Percentiles rank a stretch among this genome's conserved stretches.
These are phyloP conservation scores for Podocnemis expansa DNA, from an alignment of 2,113 vertebrate species.

Conservation along the genomic window DNA sequence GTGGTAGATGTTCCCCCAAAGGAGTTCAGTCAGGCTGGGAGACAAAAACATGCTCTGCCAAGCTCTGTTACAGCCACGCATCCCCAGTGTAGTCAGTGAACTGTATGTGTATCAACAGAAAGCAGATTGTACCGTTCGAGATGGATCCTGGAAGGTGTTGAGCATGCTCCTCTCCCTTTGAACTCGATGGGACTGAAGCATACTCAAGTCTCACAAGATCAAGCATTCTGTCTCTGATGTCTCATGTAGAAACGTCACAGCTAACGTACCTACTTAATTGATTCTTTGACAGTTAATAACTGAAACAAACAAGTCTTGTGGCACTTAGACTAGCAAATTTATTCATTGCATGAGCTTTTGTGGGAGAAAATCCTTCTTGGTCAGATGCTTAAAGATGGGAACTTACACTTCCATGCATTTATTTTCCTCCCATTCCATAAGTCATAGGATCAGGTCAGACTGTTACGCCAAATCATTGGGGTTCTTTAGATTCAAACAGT, in stretches of 20 bases:
- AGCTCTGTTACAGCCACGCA: neutral
- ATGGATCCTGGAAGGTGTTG: rapidly evolving
- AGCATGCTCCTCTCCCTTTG: rapidly evolving
- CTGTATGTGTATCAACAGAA: neutral
- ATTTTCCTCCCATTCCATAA: too few species aligned
- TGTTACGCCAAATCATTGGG: too few species aligned
- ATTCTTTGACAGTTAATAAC: neutral
- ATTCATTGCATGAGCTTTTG: too few species aligned
- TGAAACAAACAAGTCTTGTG: too few species aligned
- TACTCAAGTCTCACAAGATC: constrained; percentile 5
- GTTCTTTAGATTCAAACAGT: too few species aligned
- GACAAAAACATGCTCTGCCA: neutral
- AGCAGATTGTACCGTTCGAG: neutral
- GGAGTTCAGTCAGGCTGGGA: neutral
- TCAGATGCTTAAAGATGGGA: too few species aligned
- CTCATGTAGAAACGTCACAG: rapidly evolving
- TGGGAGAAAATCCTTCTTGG: too few species aligned
- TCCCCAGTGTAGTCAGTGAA: neutral
- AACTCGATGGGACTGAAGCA: neutral
- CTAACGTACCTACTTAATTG: neutral
- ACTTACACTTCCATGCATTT: too few species aligned
- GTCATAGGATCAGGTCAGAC: too few species aligned
- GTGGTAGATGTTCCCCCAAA: neutral
- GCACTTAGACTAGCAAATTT: too few species aligned
- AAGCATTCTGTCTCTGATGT: neutral